Evolutionary conservation across 2,888 invertebrate genomes (phyloP).

Genomic region (Tachina fera): DNA sequence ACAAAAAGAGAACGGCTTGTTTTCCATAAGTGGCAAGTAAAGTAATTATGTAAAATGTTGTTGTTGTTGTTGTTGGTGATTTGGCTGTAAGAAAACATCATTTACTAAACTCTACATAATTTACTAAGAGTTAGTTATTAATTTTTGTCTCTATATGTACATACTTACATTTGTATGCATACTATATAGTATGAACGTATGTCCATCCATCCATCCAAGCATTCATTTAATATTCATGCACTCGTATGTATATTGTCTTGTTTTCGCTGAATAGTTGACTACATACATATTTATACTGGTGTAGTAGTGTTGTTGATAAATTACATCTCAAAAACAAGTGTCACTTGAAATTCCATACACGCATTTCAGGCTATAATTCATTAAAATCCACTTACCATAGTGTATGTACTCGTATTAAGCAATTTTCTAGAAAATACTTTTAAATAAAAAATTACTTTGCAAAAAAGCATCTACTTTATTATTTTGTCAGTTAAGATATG

Average conservation of each 20-base stretch:
- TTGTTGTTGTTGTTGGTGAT: conserved; percentile 21
- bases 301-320: conserved; percentile 51
- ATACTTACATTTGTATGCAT: background rate
- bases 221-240: conserved; percentile 20
- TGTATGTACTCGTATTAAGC: conserved; percentile 53
- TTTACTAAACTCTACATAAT: conserved; percentile 57
- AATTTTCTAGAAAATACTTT: conserved; percentile 63
- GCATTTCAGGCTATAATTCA: conserved; percentile 69
- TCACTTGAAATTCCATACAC: conserved; percentile 67
- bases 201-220: conserved; percentile 22
- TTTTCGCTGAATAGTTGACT: conserved; percentile 13
- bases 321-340: conserved; percentile 66
- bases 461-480: conserved; percentile 16
- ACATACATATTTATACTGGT: background rate
- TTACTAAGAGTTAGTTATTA: conserved; percentile 35
- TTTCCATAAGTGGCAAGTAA: conserved; percentile 61
- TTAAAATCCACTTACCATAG: conserved; percentile 68
- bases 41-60: conserved; percentile 61
- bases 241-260: conserved; percentile 19
- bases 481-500: background rate
- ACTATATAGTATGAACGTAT: background rate
- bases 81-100: conserved; percentile 50
- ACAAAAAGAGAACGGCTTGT: conserved; percentile 55
- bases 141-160: conserved; percentile 16
- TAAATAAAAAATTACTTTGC: background rate